Evolutionary conservation across 2,797 vertebrate genomes (phyloP), one percentile per base, ranked within the genome.

Genomic region (Xenentodon cancila): DNA sequence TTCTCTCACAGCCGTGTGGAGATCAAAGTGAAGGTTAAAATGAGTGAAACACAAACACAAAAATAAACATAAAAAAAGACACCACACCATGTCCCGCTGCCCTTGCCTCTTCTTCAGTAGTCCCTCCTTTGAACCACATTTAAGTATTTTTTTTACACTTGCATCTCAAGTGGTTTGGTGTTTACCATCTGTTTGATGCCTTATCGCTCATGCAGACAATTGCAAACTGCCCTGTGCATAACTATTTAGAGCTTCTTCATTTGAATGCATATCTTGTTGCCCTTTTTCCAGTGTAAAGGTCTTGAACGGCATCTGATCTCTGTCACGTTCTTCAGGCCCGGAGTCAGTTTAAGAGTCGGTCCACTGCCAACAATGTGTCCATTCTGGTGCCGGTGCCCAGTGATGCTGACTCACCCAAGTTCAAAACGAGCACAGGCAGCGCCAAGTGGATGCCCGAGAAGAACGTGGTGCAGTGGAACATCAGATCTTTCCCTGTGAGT

Each of bases 11-110:
- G 94, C 70, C 92, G 94, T 13, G 92, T 95, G 75, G 93, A 95
- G 89, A 95, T 95, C 89, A 94, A 94, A 90, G 93, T 95, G 63
- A 95, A 94, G 93, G 94, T 94, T 92, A 89, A 68, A 69, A 84
- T 53, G 25, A 81, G 70, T 53, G 66, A 75, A 59, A 59, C 46
- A 68, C 1, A 75, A 59, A 59, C 46, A 68, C 1, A 46, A 20
- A 54, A 61, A 79, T 69, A 56, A 45, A 64, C 43, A 12, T 48
- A 53, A 22, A 5, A 25, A 25, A n/a, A n/a, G n/a, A n/a, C n/a
- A n/a, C n/a, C n/a, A 47, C 8, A 51, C 55, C 55, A 53, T 9
- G n/a, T 45, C 64, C 15, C 1, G 12, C 30, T 25, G 25, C 25
- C 25, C 25, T 25, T 25, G 11, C 11, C 9, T 37, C 34, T 9